Conservation (phyloP, 1,140 invertebrate genomes). For the Pachypeltis micranthus region DNA sequence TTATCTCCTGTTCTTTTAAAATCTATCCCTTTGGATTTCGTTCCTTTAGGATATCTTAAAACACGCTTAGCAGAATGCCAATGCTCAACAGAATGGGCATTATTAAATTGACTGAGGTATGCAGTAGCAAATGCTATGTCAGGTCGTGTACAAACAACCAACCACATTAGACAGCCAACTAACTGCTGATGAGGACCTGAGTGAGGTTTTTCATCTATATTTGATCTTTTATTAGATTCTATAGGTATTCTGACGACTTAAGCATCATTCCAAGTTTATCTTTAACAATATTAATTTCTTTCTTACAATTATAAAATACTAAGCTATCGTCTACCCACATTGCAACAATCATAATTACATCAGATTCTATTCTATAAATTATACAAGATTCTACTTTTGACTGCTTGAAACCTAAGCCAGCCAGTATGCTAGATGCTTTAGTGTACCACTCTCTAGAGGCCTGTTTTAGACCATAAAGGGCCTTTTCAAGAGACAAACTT, state of each 20-base stretch:
- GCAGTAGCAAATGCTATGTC: background rate
- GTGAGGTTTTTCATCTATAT: background rate
- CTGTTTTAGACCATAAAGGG: too few species aligned
- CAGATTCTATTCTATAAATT: too few species aligned
- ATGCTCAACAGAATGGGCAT: background rate
- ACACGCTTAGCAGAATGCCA: background rate
- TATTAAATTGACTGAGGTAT: background rate
- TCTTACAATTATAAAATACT: too few species aligned
- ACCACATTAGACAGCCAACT: background rate
- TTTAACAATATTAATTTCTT: too few species aligned
- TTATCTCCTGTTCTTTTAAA: background rate
- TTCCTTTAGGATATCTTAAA: background rate
- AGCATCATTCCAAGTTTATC: background rate
- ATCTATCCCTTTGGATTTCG: background rate
- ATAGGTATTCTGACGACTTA: background rate
- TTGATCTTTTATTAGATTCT: background rate
- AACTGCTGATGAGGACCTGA: background rate
- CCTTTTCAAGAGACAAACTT: too few species aligned
- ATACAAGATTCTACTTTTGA: too few species aligned
- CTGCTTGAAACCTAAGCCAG: too few species aligned
- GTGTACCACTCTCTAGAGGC: too few species aligned
- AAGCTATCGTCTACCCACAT: too few species aligned
- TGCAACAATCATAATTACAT: too few species aligned
- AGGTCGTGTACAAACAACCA: background rate
- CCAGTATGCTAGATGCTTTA: too few species aligned